Conservation (phyloP, 2,888 invertebrate species). For the Apocheima hispidaria region DNA sequence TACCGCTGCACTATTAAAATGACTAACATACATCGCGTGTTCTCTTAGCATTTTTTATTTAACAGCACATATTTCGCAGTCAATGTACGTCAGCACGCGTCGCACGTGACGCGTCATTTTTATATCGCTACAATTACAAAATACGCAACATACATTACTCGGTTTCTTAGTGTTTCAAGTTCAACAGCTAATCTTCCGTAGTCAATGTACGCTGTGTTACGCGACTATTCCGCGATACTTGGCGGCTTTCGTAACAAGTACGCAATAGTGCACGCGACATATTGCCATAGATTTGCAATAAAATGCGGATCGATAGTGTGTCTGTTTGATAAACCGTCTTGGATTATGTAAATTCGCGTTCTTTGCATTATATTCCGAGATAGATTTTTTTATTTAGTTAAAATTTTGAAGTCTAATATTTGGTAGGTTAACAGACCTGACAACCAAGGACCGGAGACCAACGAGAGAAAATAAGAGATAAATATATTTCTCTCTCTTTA, state of each 20-base stretch:
- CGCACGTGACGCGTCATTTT: background rate
- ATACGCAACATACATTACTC: conserved; percentile 25
- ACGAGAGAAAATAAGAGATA: too few relatives aligned
- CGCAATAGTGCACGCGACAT: conserved; percentile 26
- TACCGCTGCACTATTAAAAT: background rate
- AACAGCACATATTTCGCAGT: conserved; percentile 25
- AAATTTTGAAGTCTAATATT: too few relatives aligned
- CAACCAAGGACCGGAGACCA: too few relatives aligned
- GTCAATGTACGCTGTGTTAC: conserved; percentile 14
- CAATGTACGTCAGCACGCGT: conserved; percentile 4
- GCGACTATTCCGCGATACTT: conserved; percentile 17
- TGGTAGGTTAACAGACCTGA: too few relatives aligned
- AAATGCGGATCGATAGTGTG: conserved; percentile 22
- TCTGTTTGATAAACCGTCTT: conserved; percentile 21
- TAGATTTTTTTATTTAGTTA: too few relatives aligned
- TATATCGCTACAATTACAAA: background rate
- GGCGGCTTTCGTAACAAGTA: conserved; percentile 20
- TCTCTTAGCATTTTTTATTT: conserved; percentile 12
- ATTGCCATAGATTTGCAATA: conserved; percentile 31
- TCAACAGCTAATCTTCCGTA: conserved; percentile 24
- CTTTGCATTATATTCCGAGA: too few relatives aligned
- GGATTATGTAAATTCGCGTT: conserved; percentile 19
- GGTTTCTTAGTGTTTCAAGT: conserved; percentile 21
- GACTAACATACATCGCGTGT: background rate
- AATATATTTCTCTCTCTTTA: too few relatives aligned